These are phyloP conservation scores for Euclidia mi DNA, from an alignment of 2,888 invertebrate species.

Conservation along the genomic window DNA sequence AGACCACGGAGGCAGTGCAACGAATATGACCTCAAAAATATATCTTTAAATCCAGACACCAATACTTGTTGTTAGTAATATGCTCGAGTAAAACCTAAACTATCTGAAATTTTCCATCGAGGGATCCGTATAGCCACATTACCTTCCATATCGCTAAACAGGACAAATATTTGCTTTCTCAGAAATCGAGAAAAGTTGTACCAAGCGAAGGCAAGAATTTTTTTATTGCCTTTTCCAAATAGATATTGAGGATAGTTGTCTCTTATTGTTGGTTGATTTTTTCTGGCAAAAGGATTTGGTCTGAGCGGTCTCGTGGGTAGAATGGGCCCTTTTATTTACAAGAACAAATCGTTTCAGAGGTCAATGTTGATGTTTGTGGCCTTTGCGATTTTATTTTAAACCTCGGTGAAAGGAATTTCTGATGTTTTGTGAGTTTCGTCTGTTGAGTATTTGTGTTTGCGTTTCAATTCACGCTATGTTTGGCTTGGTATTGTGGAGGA, in stretches of 20 bases:
- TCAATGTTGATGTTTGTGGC: slow-evolving; percentile 29
- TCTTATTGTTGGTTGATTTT: slow-evolving; percentile 40
- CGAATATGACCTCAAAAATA: too few species aligned
- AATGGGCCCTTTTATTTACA: slow-evolving; percentile 39
- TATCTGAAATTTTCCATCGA: neutral
- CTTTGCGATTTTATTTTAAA: slow-evolving; percentile 19
- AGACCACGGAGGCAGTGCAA: too few species aligned
- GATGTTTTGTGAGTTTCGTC: neutral
- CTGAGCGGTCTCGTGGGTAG: slow-evolving; percentile 30
- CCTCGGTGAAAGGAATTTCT: too few species aligned
- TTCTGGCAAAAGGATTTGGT: slow-evolving; percentile 34
- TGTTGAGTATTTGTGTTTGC: neutral
- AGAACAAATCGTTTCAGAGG: slow-evolving; percentile 33
- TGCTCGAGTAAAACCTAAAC: neutral
- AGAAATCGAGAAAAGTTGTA: slow-evolving; percentile 19
- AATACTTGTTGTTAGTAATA: neutral
- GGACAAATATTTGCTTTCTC: slow-evolving; percentile 8
- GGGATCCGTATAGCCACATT: neutral
- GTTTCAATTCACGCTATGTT: too few species aligned
- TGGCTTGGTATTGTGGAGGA: too few species aligned
- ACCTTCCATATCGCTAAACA: neutral
- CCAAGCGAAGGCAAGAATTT: slow-evolving; percentile 31
- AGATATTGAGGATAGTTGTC: slow-evolving; percentile 35
- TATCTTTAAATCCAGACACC: too few species aligned
- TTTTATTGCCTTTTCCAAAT: slow-evolving; percentile 44